These are phyloP conservation scores for Mesitornis unicolor DNA, from an alignment of 2,113 vertebrate species.

Conservation along the genomic window DNA sequence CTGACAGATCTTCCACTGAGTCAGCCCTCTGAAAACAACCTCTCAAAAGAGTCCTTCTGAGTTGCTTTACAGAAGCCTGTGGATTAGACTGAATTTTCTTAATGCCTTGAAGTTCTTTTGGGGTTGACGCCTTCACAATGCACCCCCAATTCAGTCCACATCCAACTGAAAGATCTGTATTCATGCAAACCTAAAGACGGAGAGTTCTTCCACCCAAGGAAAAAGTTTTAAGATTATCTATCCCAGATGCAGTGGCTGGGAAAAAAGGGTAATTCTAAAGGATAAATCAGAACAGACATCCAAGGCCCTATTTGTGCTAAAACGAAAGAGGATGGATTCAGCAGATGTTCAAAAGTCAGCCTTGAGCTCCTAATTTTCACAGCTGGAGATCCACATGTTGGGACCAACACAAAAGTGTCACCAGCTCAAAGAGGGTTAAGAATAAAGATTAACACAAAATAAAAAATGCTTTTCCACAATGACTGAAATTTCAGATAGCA, in stretches of 20 bases:
- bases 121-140: neutral
- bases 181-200: neutral
- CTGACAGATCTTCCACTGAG: neutral
- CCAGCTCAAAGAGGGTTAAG: neutral
- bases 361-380: neutral
- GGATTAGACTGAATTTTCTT: neutral
- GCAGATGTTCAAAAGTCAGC: neutral
- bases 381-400: neutral
- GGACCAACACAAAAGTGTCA: neutral
- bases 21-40: neutral
- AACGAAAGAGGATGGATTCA: neutral
- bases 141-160: neutral
- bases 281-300: neutral
- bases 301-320: neutral
- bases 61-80: neutral
- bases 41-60: neutral
- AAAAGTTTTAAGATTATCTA: neutral
- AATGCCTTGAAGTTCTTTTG: neutral
- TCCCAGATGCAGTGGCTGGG: neutral
- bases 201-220: neutral
- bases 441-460: neutral
- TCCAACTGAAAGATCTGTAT: neutral
- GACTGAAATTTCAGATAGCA: neutral
- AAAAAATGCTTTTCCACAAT: neutral
- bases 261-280: neutral